These are phyloP conservation scores for Rhyacophila evoluta DNA, from an alignment of 2,888 invertebrate species.

Conservation along the genomic window DNA sequence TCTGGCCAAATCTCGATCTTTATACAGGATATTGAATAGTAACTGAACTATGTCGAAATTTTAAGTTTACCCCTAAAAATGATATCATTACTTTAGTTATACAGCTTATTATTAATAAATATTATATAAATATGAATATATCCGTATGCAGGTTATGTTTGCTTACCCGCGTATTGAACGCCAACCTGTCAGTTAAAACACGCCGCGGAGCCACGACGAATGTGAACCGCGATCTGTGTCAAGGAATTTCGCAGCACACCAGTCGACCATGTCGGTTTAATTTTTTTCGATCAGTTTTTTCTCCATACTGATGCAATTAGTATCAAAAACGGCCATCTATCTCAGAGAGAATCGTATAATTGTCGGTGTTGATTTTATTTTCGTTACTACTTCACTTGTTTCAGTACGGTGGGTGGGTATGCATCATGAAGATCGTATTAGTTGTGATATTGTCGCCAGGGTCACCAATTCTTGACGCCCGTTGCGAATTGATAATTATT, in stretches of 20 bases:
- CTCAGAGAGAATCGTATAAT: neutral
- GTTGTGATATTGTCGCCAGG: conserved; percentile 19
- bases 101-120: no score
- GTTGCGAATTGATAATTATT: neutral
- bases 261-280: conserved; percentile 6
- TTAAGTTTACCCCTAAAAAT: no score
- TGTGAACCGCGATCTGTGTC: neutral
- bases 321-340: neutral
- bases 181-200: neutral
- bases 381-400: no score
- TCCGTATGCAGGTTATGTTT: neutral
- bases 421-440: neutral
- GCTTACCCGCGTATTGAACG: neutral
- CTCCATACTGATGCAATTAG: neutral
- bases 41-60: no score
- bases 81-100: no score
- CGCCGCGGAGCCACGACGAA: neutral
- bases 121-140: no score
- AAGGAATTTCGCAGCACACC: neutral
- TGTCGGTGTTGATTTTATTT: neutral
- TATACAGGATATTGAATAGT: no score
- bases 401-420: neutral
- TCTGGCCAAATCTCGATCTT: no score
- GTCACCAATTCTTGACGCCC: neutral
- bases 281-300: conserved; percentile 18